Evolutionary conservation across 2,888 invertebrate genomes (phyloP).

Genomic region (Ashinkailepas kermadecensis): DNA sequence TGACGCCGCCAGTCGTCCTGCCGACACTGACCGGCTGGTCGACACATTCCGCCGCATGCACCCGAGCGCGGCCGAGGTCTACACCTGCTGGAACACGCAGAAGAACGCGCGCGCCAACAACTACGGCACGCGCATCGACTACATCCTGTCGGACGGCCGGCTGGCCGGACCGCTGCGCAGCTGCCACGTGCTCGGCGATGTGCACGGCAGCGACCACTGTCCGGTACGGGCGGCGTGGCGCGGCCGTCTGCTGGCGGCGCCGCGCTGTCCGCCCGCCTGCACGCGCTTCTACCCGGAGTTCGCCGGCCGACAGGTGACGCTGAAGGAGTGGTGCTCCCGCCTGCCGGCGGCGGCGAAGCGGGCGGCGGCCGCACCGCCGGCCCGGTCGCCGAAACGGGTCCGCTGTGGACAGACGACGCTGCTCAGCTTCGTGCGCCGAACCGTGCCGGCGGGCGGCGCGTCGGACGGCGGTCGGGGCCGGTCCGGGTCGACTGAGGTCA

Average conservation of each 20-base stretch:
- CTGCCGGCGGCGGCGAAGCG: conserved; percentile 42
- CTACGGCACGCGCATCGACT: conserved; percentile 48
- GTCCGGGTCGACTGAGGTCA: too few species aligned
- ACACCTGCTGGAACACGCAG: conserved; percentile 47
- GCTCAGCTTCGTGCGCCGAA: not conserved
- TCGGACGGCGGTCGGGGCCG: too few species aligned
- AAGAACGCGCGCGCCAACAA: conserved; percentile 45
- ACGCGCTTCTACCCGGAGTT: conserved; percentile 47
- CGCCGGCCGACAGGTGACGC: conserved; percentile 40
- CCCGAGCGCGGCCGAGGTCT: conserved; percentile 42
- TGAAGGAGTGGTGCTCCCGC: not conserved
- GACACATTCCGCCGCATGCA: conserved; percentile 46
- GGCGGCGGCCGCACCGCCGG: conserved; percentile 41
- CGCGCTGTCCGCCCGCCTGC: conserved; percentile 42
- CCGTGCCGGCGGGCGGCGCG: too few species aligned
- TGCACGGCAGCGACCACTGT: conserved; percentile 48
- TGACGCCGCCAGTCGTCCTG: not conserved
- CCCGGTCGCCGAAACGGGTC: conserved; percentile 41
- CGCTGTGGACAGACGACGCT: not conserved
- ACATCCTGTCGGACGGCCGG: conserved; percentile 42
- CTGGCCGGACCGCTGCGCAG: conserved; percentile 37
- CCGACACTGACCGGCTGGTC: conserved; percentile 39
- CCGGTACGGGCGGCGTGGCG: conserved; percentile 42
- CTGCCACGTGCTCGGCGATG: conserved; percentile 38
- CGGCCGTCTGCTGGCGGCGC: conserved; percentile 36